Evolutionary conservation across 2,113 vertebrate genomes (phyloP), one percentile per base, ranked within the genome.

Genomic region (Fulica atra): DNA sequence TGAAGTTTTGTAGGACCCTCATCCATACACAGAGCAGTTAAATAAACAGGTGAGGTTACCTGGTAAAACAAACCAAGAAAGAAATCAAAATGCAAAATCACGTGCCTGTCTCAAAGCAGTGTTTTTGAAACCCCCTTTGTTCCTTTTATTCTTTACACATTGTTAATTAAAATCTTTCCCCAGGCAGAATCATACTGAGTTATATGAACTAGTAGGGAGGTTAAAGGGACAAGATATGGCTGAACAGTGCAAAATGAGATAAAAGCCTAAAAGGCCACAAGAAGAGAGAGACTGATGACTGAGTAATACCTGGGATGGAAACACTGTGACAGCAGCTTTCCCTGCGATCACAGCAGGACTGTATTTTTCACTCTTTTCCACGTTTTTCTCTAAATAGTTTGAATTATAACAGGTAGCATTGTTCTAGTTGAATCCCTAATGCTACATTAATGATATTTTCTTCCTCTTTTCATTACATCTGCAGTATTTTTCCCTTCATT

Each of bases 141-240:
- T 89, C 66, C 68, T 70, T 86, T 95, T 86, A 84, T 79, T 96
- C 96, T 97, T 96, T 88, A 96, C 80, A 74, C 91, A 73, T 78
- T 19, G 50, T 96, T 97, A 98, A 97, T 98, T 98, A 98, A 98
- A 98, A 97, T 84, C 83, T 97, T 94, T 96, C 97, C 97, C 96
- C 97, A 71, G 97, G 98, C 97, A 96, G 97, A 96, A 92, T 96
- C 97, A 95, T 31, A 87, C 95, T 50, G 95, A 95, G 96, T 80
- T 96, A 90, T 93, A 92, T 63, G 93, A 97, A 94, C 28, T 63
- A 71, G 82, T n/a, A 96, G 60, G 73, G 91, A 95, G 95, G 97
- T 95, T 96, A 96, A 97, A 94, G 48, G 84, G 85, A 95, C 73
- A 92, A 95, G 95, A 92, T 44, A 79, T 0, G 13, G 89, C 83